These are phyloP conservation scores for Ceratoteleas bidentatus DNA, from an alignment of 1,140 invertebrate species.

Conservation along the genomic window DNA sequence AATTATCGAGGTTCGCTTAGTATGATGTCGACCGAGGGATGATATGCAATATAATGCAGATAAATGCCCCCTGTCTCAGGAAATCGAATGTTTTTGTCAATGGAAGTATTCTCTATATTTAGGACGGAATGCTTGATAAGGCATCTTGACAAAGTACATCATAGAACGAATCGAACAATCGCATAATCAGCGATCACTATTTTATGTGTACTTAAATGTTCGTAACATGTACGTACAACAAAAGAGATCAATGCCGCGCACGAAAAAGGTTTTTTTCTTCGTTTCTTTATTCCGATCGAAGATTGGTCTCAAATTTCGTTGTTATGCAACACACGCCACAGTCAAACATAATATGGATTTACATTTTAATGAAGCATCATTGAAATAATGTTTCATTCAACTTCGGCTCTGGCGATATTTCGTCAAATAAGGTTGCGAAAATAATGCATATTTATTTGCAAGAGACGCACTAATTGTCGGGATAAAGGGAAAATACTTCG, in stretches of 20 bases:
- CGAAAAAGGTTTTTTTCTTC: conserved; percentile 38
- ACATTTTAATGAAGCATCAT: conserved; percentile 51
- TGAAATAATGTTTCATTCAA: conserved; percentile 32
- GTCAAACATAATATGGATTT: conserved; percentile 45
- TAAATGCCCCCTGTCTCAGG: conserved; percentile 9
- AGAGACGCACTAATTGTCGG: too few relatives aligned
- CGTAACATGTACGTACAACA: conserved; percentile 48
- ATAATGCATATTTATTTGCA: neutral
- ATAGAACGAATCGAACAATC: conserved; percentile 50
- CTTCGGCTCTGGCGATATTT: conserved; percentile 9
- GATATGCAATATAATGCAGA: conserved; percentile 8
- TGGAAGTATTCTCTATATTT: conserved; percentile 42
- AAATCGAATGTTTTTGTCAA: conserved; percentile 32
- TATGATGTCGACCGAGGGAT: neutral
- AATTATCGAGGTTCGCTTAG: neutral
- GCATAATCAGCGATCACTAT: conserved; percentile 55
- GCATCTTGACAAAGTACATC: conserved; percentile 37
- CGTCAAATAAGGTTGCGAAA: conserved; percentile 6
- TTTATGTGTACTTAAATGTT: conserved; percentile 52
- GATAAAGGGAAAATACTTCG: too few relatives aligned
- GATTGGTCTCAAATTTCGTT: conserved; percentile 56
- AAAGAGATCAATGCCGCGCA: conserved; percentile 52
- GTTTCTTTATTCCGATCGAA: conserved; percentile 29
- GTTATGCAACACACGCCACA: conserved; percentile 40
- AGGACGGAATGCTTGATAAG: conserved; percentile 37